These are phyloP conservation scores for Thymelicus acteon DNA, from an alignment of 2,888 invertebrate species.

Conservation along the genomic window DNA sequence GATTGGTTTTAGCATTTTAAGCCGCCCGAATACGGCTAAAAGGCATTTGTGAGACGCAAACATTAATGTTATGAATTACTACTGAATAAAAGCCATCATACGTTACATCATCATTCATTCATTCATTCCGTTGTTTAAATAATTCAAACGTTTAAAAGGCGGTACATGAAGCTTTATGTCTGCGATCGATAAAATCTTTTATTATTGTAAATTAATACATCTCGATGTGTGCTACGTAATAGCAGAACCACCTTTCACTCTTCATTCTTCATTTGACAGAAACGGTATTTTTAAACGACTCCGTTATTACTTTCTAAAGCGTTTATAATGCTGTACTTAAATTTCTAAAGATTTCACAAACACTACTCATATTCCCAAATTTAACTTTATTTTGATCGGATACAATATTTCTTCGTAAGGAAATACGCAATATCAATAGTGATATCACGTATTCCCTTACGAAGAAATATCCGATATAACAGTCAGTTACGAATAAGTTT, in stretches of 20 bases:
- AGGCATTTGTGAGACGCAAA: no score
- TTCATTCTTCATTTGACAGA: slow-evolving; percentile 26
- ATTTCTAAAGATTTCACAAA: slow-evolving; percentile 23
- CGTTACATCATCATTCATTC: no score
- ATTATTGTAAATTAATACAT: slow-evolving; percentile 22
- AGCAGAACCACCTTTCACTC: slow-evolving; percentile 26
- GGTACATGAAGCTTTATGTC: not conserved
- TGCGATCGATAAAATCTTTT: slow-evolving; percentile 18
- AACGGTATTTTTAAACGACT: slow-evolving; percentile 40
- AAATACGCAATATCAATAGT: no score
- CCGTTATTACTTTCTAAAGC: slow-evolving; percentile 47
- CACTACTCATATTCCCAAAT: not conserved
- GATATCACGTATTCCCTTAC: no score
- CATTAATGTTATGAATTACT: no score
- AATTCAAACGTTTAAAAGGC: not conserved
- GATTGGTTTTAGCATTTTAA: no score
- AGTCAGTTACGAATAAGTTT: no score
- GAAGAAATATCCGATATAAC: no score
- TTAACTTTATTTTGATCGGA: not conserved
- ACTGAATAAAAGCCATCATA: no score
- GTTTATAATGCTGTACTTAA: slow-evolving; percentile 40
- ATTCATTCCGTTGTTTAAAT: no score
- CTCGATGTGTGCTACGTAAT: slow-evolving; percentile 9
- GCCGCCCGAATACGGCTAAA: no score
- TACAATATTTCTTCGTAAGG: no score